Evolutionary conservation across 2,888 invertebrate species (phyloP).

Genomic region (Spodoptera littoralis): DNA sequence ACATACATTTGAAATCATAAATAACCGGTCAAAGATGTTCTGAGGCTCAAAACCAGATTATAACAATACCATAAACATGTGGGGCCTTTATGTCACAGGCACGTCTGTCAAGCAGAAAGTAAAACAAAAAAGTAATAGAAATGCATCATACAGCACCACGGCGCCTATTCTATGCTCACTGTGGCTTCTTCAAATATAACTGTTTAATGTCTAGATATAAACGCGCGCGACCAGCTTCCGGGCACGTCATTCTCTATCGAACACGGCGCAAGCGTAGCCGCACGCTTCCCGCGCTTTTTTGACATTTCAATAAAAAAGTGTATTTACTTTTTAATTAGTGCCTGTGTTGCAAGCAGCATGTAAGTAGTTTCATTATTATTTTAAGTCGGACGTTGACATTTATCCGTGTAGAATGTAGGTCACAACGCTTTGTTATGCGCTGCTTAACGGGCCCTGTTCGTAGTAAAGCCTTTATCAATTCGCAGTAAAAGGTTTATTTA

Average conservation of each 20-base stretch:
- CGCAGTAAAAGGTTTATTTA: conserved; percentile 37
- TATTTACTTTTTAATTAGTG: conserved; percentile 65
- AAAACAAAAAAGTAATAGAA: conserved; percentile 26
- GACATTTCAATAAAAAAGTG: conserved; percentile 60
- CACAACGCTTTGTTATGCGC: conserved; percentile 67
- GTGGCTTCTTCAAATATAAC: conserved; percentile 81
- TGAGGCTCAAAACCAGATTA: too few relatives aligned
- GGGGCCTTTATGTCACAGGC: background rate
- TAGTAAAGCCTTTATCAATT: conserved; percentile 55
- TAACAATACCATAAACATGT: too few relatives aligned
- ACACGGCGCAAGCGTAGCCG: conserved; percentile 76
- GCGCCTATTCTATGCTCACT: conserved; percentile 67
- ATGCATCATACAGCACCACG: conserved; percentile 52
- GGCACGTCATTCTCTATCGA: conserved; percentile 83
- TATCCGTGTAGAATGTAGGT: conserved; percentile 67
- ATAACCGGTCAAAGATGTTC: too few relatives aligned
- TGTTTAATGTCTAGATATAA: conserved; percentile 86
- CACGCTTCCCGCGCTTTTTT: conserved; percentile 72
- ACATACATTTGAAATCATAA: too few relatives aligned
- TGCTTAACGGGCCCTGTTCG: conserved; percentile 60
- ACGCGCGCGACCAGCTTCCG: conserved; percentile 78
- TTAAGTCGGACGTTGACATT: conserved; percentile 66
- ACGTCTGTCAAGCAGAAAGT: background rate
- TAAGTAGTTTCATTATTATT: conserved; percentile 76
- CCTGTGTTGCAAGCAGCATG: conserved; percentile 65